These are phyloP conservation scores for Lasioglossum malachurum DNA, from an alignment of 2,888 invertebrate genomes.

Conservation along the genomic window DNA sequence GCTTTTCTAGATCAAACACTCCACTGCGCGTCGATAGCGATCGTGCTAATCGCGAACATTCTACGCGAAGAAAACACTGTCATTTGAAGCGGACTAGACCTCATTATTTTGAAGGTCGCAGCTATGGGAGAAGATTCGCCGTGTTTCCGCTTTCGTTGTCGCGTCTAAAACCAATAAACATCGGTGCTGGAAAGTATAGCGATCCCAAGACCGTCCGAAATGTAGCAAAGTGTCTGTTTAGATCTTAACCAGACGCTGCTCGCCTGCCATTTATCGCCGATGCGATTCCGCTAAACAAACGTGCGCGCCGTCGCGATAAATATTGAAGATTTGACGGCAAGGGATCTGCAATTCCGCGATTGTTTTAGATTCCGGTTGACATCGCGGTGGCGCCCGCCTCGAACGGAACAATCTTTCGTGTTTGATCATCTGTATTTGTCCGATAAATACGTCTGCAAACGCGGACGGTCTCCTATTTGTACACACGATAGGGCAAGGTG, in stretches of 20 bases:
- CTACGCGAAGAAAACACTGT: no score
- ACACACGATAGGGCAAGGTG: slow-evolving; percentile 10
- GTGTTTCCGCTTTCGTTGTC: background rate
- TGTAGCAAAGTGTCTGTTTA: background rate
- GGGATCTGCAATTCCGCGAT: background rate
- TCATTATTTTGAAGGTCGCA: background rate
- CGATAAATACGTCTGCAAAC: slow-evolving; percentile 36
- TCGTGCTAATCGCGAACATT: background rate
- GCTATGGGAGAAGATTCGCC: background rate
- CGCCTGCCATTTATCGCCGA: background rate
- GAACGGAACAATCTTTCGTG: slow-evolving; percentile 15
- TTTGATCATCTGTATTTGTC: slow-evolving; percentile 54
- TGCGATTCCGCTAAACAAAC: background rate
- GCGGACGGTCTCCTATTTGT: slow-evolving; percentile 9
- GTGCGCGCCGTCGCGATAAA: background rate
- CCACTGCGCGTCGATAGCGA: no score
- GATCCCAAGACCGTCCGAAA: background rate
- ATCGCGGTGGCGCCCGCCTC: slow-evolving; percentile 21
- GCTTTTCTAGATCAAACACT: no score
- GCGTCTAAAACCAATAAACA: background rate
- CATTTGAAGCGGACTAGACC: no score
- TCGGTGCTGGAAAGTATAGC: background rate
- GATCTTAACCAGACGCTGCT: background rate
- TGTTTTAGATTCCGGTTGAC: slow-evolving; percentile 1
- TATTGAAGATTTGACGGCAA: background rate